Base-by-base conservation (phyloP, 2,113 vertebrate species). In the Spheniscus mendiculus region DNA sequence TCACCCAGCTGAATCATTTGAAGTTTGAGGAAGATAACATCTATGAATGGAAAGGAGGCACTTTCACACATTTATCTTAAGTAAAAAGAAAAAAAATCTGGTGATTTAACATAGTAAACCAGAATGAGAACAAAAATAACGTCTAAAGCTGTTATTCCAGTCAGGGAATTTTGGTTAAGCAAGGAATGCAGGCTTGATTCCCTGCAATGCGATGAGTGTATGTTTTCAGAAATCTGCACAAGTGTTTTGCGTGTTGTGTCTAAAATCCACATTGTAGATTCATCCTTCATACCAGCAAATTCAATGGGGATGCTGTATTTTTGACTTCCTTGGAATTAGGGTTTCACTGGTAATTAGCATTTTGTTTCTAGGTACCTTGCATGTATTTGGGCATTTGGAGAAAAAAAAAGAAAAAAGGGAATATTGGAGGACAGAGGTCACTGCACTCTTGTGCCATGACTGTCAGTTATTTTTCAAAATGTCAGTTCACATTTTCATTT, bases 11-110 rank as follows among this genome's bases (percentile, higher is more conserved):
- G 89, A 95, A 94, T 95, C 78, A 96, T 93, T 91, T 91, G 84
- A 95, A 94, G 91, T 94, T 97, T 84, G 82, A 91, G 71, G 47
- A 89, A 95, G 90, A 96, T 94, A 96, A 91, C 79, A 95, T 96
- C 93, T 96, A 91, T 95, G 91, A 96, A 94, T 91, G 87, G 94
- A 91, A 95, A 95, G 81, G 70, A 93, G 74, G 50, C 83, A 93
- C 58, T 97, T 97, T 97, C 89, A 93, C 90, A 95, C 81, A 50
- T 97, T 96, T 87, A 87, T 96, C 66, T 91, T 94, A 89, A 89
- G 83, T 47, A 92, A 91, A 94, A 95, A 82, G 17, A 14, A 52
- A 91, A 91, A 93, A 89, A 87, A 50, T 34, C 47, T 85, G 58
- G 6, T 77, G 87, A 85, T 83, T 93, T 94, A 85, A 77, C 70